A percentile compares a stretch with the other conserved stretches of the same genome.
Evolutionary conservation across 2,113 vertebrate genomes (phyloP).

Genomic region (Paralichthys olivaceus): DNA sequence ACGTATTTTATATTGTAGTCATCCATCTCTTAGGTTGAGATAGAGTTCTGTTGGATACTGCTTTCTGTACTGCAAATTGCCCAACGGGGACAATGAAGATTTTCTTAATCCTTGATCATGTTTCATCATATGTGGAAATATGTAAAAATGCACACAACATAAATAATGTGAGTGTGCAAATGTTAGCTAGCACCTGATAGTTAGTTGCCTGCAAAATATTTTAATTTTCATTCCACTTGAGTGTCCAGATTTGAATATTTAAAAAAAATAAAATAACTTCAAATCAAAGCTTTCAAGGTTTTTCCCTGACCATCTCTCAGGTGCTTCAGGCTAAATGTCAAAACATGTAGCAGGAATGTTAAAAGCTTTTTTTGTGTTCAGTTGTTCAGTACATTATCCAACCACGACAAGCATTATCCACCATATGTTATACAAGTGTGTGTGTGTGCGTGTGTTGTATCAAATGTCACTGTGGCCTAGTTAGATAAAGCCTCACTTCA

Average conservation of each 20-base stretch:
- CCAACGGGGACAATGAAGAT: too few relatives aligned
- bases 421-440: constrained; percentile 37
- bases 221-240: neutral
- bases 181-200: neutral
- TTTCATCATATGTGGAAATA: neutral
- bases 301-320: neutral
- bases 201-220: neutral
- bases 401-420: constrained; percentile 18
- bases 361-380: neutral
- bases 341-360: neutral
- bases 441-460: constrained; percentile 5
- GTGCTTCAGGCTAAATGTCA: constrained; percentile 6
- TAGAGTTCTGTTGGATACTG: too few relatives aligned
- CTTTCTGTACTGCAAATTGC: too few relatives aligned
- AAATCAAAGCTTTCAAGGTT: too few relatives aligned
- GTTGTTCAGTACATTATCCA: too few relatives aligned
- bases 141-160: neutral
- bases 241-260: too few relatives aligned
- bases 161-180: neutral
- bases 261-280: too few relatives aligned
- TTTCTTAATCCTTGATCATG: neutral
- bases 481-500: constrained; percentile 41
- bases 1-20: too few relatives aligned
- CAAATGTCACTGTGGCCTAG: constrained; percentile 40
- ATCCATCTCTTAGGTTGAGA: too few relatives aligned